Percentiles rank a stretch among this genome's conserved stretches.
Evolutionary conservation across 1,140 invertebrate species (phyloP).

Genomic region (Oryzaephilus surinamensis): DNA sequence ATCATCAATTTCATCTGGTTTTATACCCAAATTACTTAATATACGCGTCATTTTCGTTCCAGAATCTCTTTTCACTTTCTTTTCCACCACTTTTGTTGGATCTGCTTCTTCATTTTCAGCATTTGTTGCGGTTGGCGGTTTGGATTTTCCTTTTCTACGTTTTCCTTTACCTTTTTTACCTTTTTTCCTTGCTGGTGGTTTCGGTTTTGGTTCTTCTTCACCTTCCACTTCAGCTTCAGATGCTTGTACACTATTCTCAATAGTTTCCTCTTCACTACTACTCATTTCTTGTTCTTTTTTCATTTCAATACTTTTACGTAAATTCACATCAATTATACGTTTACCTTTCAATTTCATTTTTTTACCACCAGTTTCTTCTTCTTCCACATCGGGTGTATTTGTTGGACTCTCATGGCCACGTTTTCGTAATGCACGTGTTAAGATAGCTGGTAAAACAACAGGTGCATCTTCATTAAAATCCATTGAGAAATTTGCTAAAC

Average conservation of each 20-base stretch:
- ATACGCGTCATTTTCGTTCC: conserved; percentile 3
- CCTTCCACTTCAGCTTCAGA: not conserved
- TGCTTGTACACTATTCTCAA: conserved; percentile 1
- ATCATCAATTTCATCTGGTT: conserved; percentile 35
- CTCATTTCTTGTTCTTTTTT: conserved; percentile 43
- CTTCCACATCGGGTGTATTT: conserved; percentile 29
- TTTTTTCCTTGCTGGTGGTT: conserved; percentile 6
- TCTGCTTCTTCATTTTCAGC: conserved; percentile 1
- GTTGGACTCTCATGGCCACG: conserved; percentile 14
- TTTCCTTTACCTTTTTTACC: conserved; percentile 12
- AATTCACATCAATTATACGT: conserved; percentile 38
- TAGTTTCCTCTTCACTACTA: conserved; percentile 43
- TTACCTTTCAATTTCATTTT: conserved; percentile 41
- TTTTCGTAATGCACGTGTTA: conserved; percentile 17
- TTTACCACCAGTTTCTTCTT: conserved; percentile 40
- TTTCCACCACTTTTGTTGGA: not conserved
- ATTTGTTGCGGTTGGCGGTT: conserved; percentile 1
- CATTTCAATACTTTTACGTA: conserved; percentile 47
- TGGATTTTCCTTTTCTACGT: conserved; percentile 4
- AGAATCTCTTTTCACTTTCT: conserved; percentile 8
- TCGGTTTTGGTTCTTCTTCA: not conserved
- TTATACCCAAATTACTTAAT: conserved; percentile 37
- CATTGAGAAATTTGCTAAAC: conserved; percentile 11
- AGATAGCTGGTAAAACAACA: conserved; percentile 7
- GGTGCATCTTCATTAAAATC: conserved; percentile 33